These are phyloP conservation scores for Lichenostomus cassidix DNA, from an alignment of 2,113 vertebrate genomes.

Conservation along the genomic window DNA sequence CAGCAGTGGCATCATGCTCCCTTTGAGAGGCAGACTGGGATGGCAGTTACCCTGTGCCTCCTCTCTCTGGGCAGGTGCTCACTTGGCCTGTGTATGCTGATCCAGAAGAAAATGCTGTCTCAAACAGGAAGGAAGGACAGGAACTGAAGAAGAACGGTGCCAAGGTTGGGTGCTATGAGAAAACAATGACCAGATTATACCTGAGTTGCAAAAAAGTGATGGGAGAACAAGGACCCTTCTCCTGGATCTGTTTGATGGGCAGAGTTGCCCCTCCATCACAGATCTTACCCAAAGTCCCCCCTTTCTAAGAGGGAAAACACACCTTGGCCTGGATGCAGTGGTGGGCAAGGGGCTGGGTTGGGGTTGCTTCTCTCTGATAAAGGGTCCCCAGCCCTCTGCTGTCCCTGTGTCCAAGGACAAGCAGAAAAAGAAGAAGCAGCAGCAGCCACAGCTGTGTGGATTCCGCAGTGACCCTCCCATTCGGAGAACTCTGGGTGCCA, in stretches of 20 bases:
- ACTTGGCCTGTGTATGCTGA: conserved; percentile 64
- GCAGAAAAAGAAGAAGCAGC: conserved; percentile 49
- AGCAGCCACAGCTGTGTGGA: neutral
- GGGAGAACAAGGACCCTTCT: neutral
- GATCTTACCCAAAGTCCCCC: neutral
- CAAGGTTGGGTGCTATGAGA: neutral
- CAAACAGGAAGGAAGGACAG: conserved; percentile 29
- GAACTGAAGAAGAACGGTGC: neutral
- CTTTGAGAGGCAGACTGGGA: neutral
- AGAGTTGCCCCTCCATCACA: neutral
- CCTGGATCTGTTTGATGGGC: neutral
- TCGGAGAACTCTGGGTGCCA: conserved; percentile 57
- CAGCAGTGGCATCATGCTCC: neutral
- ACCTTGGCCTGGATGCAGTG: neutral
- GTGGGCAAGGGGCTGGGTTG: neutral
- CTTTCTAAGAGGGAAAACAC: neutral
- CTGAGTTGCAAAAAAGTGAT: neutral
- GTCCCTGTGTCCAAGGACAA: conserved; percentile 25
- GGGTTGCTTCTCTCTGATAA: neutral
- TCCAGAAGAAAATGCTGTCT: neutral
- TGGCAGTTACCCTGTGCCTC: neutral
- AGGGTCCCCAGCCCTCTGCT: neutral
- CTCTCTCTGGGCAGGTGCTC: conserved; percentile 53
- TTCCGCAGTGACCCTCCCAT: conserved; percentile 73
- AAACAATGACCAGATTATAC: neutral